Evolutionary conservation across 2,797 vertebrate species (phyloP), one percentile per base, ranked within the genome.

Genomic region (Gambelia wislizenii): DNA sequence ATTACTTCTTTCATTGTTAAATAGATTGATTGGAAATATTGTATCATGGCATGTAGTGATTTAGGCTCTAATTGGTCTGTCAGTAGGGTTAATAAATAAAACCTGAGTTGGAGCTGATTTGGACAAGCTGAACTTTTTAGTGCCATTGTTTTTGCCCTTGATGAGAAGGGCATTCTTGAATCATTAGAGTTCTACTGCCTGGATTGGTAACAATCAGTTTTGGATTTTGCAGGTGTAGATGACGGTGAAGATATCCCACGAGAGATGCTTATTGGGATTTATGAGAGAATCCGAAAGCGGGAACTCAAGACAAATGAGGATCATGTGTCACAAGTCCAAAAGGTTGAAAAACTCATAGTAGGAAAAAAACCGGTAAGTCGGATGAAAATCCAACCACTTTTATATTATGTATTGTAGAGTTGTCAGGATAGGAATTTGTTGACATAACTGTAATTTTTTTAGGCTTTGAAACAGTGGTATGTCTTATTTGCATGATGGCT

Each of bases 281-380:
- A 99, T 1, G 98, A 99, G 95, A 97, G 99, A 81, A 99, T 99
- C 95, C 98, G 98, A 78, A 99, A 99, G 92, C 97, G 98, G 10
- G 99, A 99, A 93, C 98, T 99, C 88, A 99, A 98, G 95, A 99
- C 99, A 30, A 99, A 98, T 0, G 98, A 99, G 96, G 99, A 99
- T 96, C 99, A 99, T 0, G 98, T 99, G 87, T 99, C 99, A 33
- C 99, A 99, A 92, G 99, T 99, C 93, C 98, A 99, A 96, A 99
- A 99, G 96, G 99, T 99, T 95, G 99, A 99, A 94, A 99, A 99
- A 91, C 98, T 99, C 94, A 99, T 99, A 9, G 98, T 99, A 88
- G 99, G 99, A 75, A 99, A 99, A 93, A 99, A 99, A 96, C 99
- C 98, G 83, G 99, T 99, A 96, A 92, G 98, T 97, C 72, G 20